These are phyloP conservation scores for Ypsolopha scabrella DNA, from an alignment of 2,888 invertebrate genomes.

Conservation along the genomic window DNA sequence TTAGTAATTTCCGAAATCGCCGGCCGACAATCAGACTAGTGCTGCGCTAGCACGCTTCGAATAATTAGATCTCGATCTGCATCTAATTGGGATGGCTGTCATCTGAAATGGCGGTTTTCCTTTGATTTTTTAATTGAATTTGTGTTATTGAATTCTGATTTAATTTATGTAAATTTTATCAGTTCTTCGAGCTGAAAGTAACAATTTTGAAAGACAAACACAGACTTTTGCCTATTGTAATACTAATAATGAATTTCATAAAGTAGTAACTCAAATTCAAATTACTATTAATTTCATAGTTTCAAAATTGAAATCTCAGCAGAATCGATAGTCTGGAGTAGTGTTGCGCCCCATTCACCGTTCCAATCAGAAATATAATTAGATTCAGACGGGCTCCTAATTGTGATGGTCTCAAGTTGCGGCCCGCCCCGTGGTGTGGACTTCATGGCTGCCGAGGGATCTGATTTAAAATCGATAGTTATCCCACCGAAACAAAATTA, in stretches of 20 bases:
- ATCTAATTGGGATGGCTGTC: constrained; percentile 42
- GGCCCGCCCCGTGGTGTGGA: constrained; percentile 32
- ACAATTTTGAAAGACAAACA: too few species aligned
- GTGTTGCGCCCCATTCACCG: constrained; percentile 8
- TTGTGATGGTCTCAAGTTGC: constrained; percentile 64
- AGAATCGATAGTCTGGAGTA: neutral
- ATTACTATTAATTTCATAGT: too few species aligned
- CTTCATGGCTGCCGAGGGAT: constrained; percentile 17
- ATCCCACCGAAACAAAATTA: constrained; percentile 21
- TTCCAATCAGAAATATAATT: constrained; percentile 66
- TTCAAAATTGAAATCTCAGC: too few species aligned
- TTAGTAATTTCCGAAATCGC: constrained; percentile 69
- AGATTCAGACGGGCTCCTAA: constrained; percentile 57
- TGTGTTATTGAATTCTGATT: too few species aligned
- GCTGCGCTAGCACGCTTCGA: constrained; percentile 44
- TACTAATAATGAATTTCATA: too few species aligned
- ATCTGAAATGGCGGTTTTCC: constrained; percentile 20
- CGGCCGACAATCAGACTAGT: constrained; percentile 62
- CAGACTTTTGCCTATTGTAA: too few species aligned
- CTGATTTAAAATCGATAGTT: constrained; percentile 51
- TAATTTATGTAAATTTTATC: too few species aligned
- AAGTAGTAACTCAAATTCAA: too few species aligned
- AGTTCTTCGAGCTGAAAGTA: too few species aligned
- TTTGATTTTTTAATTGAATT: neutral
- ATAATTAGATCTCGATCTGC: constrained; percentile 62